Conservation (phyloP, 2,113 vertebrate genomes). For the Eudyptes chrysolophus region DNA sequence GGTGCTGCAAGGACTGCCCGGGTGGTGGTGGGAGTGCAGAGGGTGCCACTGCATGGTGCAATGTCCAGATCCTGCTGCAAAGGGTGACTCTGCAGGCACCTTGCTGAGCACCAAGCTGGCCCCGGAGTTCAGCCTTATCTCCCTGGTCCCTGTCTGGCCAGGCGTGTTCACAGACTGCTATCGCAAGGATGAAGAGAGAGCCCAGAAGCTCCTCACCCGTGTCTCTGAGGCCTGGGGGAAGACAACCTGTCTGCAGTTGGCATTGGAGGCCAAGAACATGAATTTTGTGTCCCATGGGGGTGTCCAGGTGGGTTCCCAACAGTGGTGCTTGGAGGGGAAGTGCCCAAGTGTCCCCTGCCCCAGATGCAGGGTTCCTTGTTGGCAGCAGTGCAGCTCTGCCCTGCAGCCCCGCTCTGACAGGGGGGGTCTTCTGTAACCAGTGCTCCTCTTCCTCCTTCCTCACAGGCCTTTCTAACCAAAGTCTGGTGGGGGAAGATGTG, state of each 20-base stretch:
- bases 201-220: constrained; percentile 86
- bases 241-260: constrained; percentile 88
- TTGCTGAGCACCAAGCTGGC: not conserved
- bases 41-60: not conserved
- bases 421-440: not conserved
- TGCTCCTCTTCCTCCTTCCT: not conserved
- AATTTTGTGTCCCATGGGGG: constrained; percentile 91
- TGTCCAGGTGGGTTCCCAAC: constrained; percentile 83
- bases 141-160: not conserved
- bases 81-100: not conserved
- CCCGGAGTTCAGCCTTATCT: accelerated
- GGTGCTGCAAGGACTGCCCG: accelerated
- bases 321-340: not conserved
- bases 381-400: not conserved
- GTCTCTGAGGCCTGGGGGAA: constrained; percentile 87
- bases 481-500: constrained; percentile 95
- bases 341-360: not conserved
- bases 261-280: constrained; percentile 88
- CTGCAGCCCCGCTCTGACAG: accelerated
- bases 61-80: not conserved
- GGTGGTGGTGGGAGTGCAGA: accelerated
- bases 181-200: constrained; percentile 80
- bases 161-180: constrained; percentile 90
- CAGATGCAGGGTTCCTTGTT: not conserved
- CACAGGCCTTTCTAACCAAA: constrained; percentile 89